Base-by-base conservation (phyloP, 2,888 invertebrate species). In the Cryptocheilus praepositus region DNA sequence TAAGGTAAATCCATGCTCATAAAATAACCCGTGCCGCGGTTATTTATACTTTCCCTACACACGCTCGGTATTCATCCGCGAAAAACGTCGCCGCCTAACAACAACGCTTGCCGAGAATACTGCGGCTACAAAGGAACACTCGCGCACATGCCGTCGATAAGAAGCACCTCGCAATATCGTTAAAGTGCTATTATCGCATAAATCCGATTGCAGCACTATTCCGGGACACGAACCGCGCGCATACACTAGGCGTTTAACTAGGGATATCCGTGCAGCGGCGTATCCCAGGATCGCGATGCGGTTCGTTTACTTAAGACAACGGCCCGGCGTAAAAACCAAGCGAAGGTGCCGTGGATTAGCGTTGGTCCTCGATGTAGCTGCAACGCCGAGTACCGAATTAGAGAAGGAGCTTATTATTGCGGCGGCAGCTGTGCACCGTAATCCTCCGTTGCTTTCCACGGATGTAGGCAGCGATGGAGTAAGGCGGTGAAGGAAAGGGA, bases 371-470 rank as follows among this genome's bases (percentile, higher is more conserved):
- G 53, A 28, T 59, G 58, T 43, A 44, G 16, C 15, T 45, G 49
- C 58, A 49, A 49, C 18, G 52, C 21, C 18, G 51, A 51, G 46
- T 19, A 73, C 73, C 80, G 75, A 77, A 81, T 79, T 80, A 77
- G 70, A 75, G 64, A 62, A 62, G 77, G 69, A 81, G 83, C 82
- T 85, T 84, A 85, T 85, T 84, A 84, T 81, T 75, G 74, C 67
- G 61, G 69, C 68, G 73, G 81, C 86, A 86, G 86, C 84, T 85
- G 86, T 72, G 80, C 76, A 45, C 71, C 71, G 65, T 82, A 83
- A 83, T 81, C 81, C 81, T 52, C 52, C 65, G 62, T 65, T 65
- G 68, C 65, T 74, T 79, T 71, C 71, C 71, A 49, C 58, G 62
- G 55, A 61, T 66, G 56, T 57, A 68, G 59, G 69, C 61, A 70